Percentiles rank a stretch among this genome's conserved stretches.
phyloP scores from a whole-genome alignment of 2,888 invertebrate species.

The Thera britannica region DNA sequence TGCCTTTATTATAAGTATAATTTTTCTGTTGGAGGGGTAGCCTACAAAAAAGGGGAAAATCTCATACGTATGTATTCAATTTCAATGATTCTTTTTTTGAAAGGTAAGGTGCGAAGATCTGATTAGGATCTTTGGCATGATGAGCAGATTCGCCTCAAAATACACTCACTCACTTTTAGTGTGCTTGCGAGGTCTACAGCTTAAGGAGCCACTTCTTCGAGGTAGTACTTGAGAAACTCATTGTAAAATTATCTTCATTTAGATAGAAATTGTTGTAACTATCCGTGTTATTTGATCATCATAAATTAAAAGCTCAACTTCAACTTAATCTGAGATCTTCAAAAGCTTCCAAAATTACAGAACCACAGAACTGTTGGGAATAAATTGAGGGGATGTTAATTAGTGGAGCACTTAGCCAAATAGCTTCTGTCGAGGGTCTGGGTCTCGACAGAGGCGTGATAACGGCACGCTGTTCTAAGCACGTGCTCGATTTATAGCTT shows the following conservation, averaged over 20 bases:
- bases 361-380: slow-evolving; percentile 46
- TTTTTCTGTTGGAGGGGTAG: no score
- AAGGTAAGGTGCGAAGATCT: no score
- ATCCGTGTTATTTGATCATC: slow-evolving; percentile 22
- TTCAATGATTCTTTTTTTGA: no score
- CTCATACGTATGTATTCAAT: no score
- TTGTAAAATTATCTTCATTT: slow-evolving; percentile 12
- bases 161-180: no score
- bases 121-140: no score
- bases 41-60: no score
- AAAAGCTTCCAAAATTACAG: slow-evolving; percentile 44
- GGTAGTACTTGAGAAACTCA: slow-evolving; percentile 6
- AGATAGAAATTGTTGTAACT: slow-evolving; percentile 8
- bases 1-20: no score
- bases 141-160: no score
- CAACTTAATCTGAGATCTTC: slow-evolving; percentile 38
- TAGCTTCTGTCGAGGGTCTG: slow-evolving; percentile 43
- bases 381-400: slow-evolving; percentile 55
- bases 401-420: slow-evolving; percentile 52
- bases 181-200: no score
- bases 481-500: slow-evolving; percentile 64
- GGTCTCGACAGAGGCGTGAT: slow-evolving; percentile 38
- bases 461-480: slow-evolving; percentile 40
- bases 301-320: slow-evolving; percentile 33
- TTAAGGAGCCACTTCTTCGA: background rate